phyloP scores from a whole-genome alignment of 2,113 vertebrate species.

The Kryptolebias marmoratus region DNA sequence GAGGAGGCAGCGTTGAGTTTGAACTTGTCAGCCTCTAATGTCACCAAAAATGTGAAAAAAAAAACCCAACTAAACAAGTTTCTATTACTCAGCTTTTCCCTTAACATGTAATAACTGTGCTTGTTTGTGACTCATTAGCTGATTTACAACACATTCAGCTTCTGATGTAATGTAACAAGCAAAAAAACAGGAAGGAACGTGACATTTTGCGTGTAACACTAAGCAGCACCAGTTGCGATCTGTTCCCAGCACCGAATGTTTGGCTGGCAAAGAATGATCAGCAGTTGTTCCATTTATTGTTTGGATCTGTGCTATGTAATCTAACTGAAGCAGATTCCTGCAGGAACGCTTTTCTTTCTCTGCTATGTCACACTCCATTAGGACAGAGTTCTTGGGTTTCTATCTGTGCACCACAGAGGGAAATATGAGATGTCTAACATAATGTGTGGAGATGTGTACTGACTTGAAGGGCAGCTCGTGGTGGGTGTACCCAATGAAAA shows the following conservation, averaged over 20 bases:
- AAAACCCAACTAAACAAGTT: neutral
- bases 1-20: constrained; percentile 25
- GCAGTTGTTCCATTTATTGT: constrained; percentile 45
- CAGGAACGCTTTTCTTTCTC: constrained; percentile 42
- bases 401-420: constrained; percentile 21
- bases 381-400: constrained; percentile 45
- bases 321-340: constrained; percentile 22
- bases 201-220: constrained; percentile 23
- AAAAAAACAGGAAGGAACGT: constrained; percentile 9
- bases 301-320: constrained; percentile 33
- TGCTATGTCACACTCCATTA: constrained; percentile 60
- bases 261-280: constrained; percentile 28
- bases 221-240: neutral
- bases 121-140: neutral
- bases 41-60: neutral
- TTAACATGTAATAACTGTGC: neutral
- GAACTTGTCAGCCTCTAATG: constrained; percentile 1
- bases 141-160: neutral
- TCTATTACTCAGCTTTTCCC: neutral
- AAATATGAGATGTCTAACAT: constrained; percentile 43
- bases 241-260: constrained; percentile 18
- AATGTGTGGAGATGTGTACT: constrained; percentile 12
- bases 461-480: constrained; percentile 10
- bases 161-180: neutral
- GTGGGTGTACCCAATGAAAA: neutral